Percentiles rank a stretch among this genome's conserved stretches.
Conservation (phyloP, 2,888 invertebrate genomes). For the Acrocyrtus sp. region DNA sequence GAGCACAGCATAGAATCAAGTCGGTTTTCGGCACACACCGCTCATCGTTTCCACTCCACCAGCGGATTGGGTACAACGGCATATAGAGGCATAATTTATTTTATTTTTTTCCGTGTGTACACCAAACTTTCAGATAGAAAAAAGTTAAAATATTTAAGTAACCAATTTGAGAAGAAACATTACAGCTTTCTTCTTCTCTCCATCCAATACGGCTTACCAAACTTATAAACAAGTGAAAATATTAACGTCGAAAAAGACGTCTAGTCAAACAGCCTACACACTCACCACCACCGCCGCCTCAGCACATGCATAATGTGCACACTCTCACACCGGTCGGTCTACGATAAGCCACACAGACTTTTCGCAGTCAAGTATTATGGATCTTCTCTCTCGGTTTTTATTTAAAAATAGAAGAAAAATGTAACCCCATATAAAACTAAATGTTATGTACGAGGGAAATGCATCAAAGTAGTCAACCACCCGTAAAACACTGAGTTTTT, state of each 20-base stretch:
- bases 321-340: constrained; percentile 19
- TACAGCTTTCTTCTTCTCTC: constrained; percentile 28
- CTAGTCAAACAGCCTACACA: constrained; percentile 49
- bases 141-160: constrained; percentile 28
- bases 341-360: constrained; percentile 18
- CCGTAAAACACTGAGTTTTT: no score
- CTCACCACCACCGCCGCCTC: no score
- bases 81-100: constrained; percentile 18
- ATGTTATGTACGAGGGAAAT: no score
- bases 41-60: no score
- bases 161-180: constrained; percentile 43
- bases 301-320: no score
- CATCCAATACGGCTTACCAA: constrained; percentile 36
- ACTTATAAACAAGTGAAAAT: constrained; percentile 50
- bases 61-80: constrained; percentile 1
- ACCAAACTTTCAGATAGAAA: neutral
- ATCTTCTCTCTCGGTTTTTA: no score
- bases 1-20: no score
- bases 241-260: constrained; percentile 49
- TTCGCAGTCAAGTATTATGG: no score
- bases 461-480: no score
- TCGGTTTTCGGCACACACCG: no score
- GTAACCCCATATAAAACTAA: no score
- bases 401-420: no score
- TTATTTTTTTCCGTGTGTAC: neutral